Conservation (phyloP, 2,797 vertebrate species). For the Rhodeus uyekii region DNA sequence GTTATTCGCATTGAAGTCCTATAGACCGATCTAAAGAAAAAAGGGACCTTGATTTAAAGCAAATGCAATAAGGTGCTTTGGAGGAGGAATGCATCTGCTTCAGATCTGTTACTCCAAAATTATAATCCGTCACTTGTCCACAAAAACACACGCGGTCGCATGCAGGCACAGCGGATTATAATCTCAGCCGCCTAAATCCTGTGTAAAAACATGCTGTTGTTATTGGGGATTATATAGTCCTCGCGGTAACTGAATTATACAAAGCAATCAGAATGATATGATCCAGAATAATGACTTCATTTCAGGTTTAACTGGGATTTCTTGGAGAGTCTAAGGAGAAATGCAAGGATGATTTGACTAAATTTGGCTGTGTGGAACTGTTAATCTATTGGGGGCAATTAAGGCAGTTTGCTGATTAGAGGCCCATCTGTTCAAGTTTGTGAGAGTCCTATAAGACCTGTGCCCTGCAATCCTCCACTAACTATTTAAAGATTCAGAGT, state of each 20-base stretch:
- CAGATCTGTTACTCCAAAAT: slow-evolving; percentile 36
- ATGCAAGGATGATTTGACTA: slow-evolving; percentile 61
- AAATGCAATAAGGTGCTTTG: neutral
- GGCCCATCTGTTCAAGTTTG: slow-evolving; percentile 63
- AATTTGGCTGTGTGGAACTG: slow-evolving; percentile 63
- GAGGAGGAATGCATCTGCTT: slow-evolving; percentile 46
- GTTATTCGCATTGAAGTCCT: too few species aligned
- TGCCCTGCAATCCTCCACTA: slow-evolving; percentile 53
- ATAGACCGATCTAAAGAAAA: neutral
- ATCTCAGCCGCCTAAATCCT: slow-evolving; percentile 41
- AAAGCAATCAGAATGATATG: neutral
- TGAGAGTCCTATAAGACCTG: slow-evolving; percentile 57
- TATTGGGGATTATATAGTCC: slow-evolving; percentile 31
- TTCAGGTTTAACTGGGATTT: neutral
- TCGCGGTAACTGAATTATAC: slow-evolving; percentile 11
- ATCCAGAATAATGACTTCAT: slow-evolving; percentile 31
- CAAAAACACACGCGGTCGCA: slow-evolving; percentile 12
- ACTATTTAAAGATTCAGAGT: slow-evolving; percentile 58
- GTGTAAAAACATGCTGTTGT: slow-evolving; percentile 47
- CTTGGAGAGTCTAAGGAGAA: slow-evolving; percentile 64
- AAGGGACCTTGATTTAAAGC: slow-evolving; percentile 61
- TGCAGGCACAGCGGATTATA: slow-evolving; percentile 23
- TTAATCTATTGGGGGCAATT: slow-evolving; percentile 71
- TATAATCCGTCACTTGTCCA: neutral
- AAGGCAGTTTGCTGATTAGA: slow-evolving; percentile 66